Conservation (phyloP, 2,113 vertebrate genomes). For the Passer montanus region DNA sequence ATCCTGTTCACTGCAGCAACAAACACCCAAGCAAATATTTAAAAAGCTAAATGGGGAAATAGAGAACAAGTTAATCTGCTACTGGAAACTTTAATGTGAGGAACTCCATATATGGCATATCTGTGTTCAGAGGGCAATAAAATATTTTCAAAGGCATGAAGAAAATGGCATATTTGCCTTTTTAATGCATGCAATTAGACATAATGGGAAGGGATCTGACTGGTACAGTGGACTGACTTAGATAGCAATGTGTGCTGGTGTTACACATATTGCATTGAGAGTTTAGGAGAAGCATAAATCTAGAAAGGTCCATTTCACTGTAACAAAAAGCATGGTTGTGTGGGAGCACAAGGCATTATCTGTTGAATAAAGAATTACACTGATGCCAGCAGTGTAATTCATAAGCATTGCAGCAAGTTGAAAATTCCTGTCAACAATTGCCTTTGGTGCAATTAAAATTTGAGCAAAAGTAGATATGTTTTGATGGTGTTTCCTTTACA, state of each 20-base stretch:
- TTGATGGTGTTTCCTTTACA: background rate
- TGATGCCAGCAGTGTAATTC: background rate
- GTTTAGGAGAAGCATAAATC: background rate
- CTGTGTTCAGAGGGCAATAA: background rate
- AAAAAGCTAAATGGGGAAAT: constrained; percentile 49
- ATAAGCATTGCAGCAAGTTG: background rate
- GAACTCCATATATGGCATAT: background rate
- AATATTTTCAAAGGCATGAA: background rate
- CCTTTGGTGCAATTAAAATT: background rate
- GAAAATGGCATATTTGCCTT: background rate
- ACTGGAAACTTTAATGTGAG: background rate
- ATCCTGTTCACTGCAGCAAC: constrained; percentile 62
- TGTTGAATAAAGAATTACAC: background rate
- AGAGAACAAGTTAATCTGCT: constrained; percentile 1
- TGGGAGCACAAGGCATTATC: background rate
- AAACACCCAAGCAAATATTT: constrained; percentile 51
- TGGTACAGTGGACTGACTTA: background rate
- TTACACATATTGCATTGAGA: background rate
- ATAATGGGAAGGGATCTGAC: background rate
- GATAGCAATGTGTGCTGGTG: background rate
- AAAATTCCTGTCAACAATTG: background rate
- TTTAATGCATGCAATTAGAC: background rate
- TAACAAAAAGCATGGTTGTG: rapidly evolving
- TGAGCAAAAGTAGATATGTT: background rate
- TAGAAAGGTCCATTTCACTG: background rate